Percentiles rank a stretch among this genome's conserved stretches.
phyloP scores from a whole-genome alignment of 2,113 vertebrate genomes.

The Recurvirostra avosetta region DNA sequence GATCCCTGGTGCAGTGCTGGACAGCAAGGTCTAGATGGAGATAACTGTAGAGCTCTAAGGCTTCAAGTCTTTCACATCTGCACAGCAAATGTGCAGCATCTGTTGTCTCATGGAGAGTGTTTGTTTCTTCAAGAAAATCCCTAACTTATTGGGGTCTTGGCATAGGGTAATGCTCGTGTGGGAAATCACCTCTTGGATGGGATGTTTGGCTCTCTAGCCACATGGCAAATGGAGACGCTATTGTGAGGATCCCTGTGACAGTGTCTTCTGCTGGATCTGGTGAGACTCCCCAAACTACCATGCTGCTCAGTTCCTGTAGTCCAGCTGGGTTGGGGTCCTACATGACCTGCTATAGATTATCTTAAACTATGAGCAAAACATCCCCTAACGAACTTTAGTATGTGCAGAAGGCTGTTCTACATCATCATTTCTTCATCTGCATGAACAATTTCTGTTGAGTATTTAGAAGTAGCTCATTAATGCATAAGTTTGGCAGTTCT shows the following conservation, averaged over 20 bases:
- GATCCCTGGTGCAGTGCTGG: background rate
- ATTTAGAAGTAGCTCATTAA: background rate
- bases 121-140: slow-evolving; percentile 33
- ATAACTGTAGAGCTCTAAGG: background rate
- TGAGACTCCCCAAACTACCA: background rate
- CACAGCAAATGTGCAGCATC: slow-evolving; percentile 1
- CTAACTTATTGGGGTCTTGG: background rate
- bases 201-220: background rate
- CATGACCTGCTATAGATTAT: background rate
- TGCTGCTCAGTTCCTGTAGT: background rate
- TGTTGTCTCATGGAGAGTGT: background rate
- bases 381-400: background rate
- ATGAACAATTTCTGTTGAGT: background rate
- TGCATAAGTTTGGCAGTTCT: background rate
- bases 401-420: background rate
- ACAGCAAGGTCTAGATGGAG: background rate
- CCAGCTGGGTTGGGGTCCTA: background rate
- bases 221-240: background rate
- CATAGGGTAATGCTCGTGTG: fast-evolving
- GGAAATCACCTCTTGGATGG: background rate
- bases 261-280: background rate
- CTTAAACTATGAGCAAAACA: background rate
- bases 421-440: background rate
- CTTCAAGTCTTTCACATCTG: background rate
- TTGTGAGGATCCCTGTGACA: background rate